Percentiles rank a stretch among this genome's conserved stretches.
Conservation (phyloP, 2,113 vertebrate genomes). For the Rafetus swinhoei region DNA sequence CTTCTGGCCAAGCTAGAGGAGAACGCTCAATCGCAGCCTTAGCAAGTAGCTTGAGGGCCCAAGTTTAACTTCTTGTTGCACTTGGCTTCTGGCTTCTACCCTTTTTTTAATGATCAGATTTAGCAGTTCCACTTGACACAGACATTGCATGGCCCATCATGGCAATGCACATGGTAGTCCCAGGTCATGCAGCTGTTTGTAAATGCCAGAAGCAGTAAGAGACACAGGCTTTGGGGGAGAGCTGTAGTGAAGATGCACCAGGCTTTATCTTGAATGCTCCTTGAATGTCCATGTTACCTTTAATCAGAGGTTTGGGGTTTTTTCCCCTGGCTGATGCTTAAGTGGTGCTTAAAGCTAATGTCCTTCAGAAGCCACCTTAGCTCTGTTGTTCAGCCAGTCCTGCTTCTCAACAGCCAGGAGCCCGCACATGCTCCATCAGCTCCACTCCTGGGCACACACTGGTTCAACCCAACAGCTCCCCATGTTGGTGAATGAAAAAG, state of each 20-base stretch:
- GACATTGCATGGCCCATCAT: constrained; percentile 16
- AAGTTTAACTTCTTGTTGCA: not conserved
- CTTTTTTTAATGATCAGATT: not conserved
- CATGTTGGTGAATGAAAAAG: not conserved
- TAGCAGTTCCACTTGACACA: not conserved
- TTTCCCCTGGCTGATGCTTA: not conserved
- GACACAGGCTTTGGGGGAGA: not conserved
- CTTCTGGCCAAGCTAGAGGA: not conserved
- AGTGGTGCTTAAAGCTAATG: not conserved
- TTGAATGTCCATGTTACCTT: constrained; percentile 49
- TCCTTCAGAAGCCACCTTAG: not conserved
- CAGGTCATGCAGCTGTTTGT: constrained; percentile 39
- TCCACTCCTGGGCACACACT: not conserved
- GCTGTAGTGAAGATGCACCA: not conserved
- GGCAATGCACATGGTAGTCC: constrained; percentile 1
- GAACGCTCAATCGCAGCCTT: constrained; percentile 12
- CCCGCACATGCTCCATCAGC: too few relatives aligned
- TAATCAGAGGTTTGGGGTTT: constrained; percentile 30
- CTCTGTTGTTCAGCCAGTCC: constrained; percentile 5
- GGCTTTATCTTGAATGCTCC: constrained; percentile 7
- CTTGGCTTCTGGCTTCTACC: not conserved
- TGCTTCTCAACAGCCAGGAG: not conserved
- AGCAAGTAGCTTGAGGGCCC: not conserved
- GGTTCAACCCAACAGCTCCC: not conserved
- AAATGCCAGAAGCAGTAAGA: constrained; percentile 61